A percentile compares a stretch with the other conserved stretches of the same genome.
These are phyloP conservation scores for Cyrtonyx montezumae DNA, from an alignment of 2,113 vertebrate species.

Conservation along the genomic window DNA sequence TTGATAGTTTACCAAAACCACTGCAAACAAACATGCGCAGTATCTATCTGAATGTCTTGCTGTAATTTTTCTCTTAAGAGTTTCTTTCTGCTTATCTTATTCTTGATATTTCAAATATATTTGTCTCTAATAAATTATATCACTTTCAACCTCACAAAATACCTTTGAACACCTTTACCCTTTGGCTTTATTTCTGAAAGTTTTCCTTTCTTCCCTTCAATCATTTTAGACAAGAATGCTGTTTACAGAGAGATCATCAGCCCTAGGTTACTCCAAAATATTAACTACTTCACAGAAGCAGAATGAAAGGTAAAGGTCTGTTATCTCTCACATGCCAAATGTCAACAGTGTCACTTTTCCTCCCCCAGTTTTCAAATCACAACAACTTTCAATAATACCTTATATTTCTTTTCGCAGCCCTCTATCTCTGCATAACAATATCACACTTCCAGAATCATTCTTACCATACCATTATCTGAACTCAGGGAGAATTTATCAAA, in stretches of 20 bases:
- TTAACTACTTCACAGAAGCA: background rate
- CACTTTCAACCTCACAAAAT: background rate
- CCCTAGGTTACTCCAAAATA: background rate
- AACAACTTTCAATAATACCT: background rate
- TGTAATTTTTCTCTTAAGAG: background rate
- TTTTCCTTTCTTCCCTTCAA: background rate
- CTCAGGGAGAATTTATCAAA: background rate
- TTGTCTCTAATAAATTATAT: background rate
- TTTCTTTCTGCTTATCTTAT: background rate
- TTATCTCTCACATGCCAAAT: background rate
- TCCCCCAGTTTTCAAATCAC: background rate
- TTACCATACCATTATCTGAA: background rate
- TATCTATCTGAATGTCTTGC: background rate
- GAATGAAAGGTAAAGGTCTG: background rate
- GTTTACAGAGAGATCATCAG: background rate
- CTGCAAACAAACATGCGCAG: background rate
- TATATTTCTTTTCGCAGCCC: background rate
- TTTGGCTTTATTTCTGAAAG: background rate
- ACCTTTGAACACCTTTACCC: background rate
- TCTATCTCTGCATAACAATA: background rate
- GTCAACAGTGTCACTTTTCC: fast-evolving
- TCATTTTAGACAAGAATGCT: background rate
- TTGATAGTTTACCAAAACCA: background rate
- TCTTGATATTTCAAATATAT: background rate
- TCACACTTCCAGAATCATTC: background rate